Percentiles rank a stretch among this genome's conserved stretches.
phyloP scores from a whole-genome alignment of 2,113 vertebrate species.

The Apeltes quadracus region DNA sequence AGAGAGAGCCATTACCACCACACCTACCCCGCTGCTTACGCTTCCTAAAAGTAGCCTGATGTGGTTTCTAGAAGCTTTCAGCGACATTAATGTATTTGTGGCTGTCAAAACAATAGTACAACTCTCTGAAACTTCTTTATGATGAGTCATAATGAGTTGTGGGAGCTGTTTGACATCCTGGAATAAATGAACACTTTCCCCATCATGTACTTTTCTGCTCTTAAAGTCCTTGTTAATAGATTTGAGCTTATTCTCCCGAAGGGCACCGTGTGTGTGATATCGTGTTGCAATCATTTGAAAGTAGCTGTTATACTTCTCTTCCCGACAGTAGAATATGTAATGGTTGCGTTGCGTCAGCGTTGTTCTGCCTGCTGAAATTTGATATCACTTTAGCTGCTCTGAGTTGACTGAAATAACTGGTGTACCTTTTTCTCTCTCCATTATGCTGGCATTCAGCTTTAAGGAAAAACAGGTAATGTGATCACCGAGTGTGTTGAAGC shows the following conservation, averaged over 20 bases:
- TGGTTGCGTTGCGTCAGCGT: not conserved
- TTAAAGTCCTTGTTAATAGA: not conserved
- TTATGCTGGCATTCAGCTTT: conserved; percentile 69
- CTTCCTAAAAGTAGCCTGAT: not conserved
- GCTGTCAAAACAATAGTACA: not conserved
- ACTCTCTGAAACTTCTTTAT: not conserved
- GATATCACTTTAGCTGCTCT: not conserved
- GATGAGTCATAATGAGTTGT: conserved; percentile 12
- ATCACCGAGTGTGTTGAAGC: not conserved
- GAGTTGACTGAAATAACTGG: conserved; percentile 35
- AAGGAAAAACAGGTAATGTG: conserved; percentile 70
- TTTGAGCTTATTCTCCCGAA: not conserved
- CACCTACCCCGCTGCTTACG: not conserved
- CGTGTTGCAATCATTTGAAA: not conserved
- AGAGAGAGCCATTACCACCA: not conserved
- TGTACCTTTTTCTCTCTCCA: conserved; percentile 56
- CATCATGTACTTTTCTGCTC: not conserved
- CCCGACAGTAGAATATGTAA: not conserved
- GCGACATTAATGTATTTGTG: not conserved
- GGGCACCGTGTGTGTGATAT: not conserved
- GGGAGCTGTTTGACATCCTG: not conserved
- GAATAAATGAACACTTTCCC: conserved; percentile 3
- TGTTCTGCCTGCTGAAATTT: not conserved
- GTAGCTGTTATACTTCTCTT: not conserved
- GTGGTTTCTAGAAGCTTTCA: not conserved